These are phyloP conservation scores for Lasiurus borealis DNA, from an alignment of 2,113 vertebrate species.

Conservation along the genomic window DNA sequence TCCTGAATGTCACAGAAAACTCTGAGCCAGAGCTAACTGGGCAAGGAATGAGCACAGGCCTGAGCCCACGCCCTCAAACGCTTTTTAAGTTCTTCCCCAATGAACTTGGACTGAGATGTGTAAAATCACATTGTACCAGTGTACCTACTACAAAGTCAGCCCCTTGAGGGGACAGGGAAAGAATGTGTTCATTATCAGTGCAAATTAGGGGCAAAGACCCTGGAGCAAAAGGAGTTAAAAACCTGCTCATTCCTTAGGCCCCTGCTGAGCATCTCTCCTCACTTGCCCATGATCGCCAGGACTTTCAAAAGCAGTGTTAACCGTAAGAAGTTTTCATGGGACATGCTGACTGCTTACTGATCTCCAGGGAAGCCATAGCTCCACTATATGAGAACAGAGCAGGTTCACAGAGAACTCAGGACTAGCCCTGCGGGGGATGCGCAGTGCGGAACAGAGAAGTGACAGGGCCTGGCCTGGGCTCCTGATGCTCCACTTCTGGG, in stretches of 20 bases:
- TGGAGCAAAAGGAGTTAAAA: slow-evolving; percentile 1
- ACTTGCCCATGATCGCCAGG: background rate
- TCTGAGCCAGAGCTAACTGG: background rate
- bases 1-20: background rate
- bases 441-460: background rate
- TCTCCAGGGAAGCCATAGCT: background rate
- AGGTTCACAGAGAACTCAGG: background rate
- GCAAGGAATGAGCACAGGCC: background rate
- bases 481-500: background rate
- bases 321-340: background rate
- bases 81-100: background rate
- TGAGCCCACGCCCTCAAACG: background rate
- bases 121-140: background rate
- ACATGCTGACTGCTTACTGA: background rate
- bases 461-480: background rate
- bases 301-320: slow-evolving; percentile 25
- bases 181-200: background rate
- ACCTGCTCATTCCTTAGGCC: background rate
- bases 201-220: slow-evolving; percentile 25
- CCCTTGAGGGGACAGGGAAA: background rate
- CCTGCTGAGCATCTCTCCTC: background rate
- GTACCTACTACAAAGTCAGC: background rate
- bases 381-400: background rate
- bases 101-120: background rate
- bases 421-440: background rate